Base-by-base conservation (phyloP, 30 jellyfish, hydroid and myxozoan species). In the Catostylus mosaicus region DNA sequence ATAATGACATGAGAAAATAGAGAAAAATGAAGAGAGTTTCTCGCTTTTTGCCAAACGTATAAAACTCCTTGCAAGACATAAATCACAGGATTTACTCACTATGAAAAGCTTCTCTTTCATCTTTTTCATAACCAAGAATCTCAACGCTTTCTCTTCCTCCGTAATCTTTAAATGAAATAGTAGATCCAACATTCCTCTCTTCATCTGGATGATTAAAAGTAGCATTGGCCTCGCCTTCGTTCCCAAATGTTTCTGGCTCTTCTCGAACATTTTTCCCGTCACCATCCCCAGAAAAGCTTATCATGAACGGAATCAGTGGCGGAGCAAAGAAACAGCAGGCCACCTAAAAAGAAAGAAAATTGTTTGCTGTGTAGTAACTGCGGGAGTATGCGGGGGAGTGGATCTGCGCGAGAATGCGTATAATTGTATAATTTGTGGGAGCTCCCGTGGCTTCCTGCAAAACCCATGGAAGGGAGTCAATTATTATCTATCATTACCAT, bases 241-340 rank as follows among this genome's bases (percentile, higher is more conserved):
- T 37, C 36, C 88, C n/a, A 30, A 56, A 36, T 1, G 78, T 73
- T 26, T 71, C 73, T 3, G 30, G 48, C n/a, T 70, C 63, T 19
- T 2, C 34, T 3, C 32, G 23, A 0, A 29, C 84, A 36, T 37
- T 22, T 26, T 30, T 59, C 38, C 73, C 75, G 30, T 87, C 96
- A 0, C 78, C 66, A 34, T 84, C 94, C 20, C 88, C 94, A 48
- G 83, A 66, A 38, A 87, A 87, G 57, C 61, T 46, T n/a, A 87
- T 48, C 56, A 87, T 50, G 27, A 56, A 35, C n/a, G 88, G 88
- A 26, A 87, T 73, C 5, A 78, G 32, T 0, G 84, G 77, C 5
- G 84, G 80, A 19, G 78, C 79, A 60, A 87, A 87, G 43, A 87
- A 77, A 78, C 96, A 90, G 18, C 75, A 29, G 0, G 73, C 89